Evolutionary conservation across 2,113 vertebrate genomes (phyloP), one percentile per base, ranked within the genome.

Genomic region (Xyrauchen texanus): DNA sequence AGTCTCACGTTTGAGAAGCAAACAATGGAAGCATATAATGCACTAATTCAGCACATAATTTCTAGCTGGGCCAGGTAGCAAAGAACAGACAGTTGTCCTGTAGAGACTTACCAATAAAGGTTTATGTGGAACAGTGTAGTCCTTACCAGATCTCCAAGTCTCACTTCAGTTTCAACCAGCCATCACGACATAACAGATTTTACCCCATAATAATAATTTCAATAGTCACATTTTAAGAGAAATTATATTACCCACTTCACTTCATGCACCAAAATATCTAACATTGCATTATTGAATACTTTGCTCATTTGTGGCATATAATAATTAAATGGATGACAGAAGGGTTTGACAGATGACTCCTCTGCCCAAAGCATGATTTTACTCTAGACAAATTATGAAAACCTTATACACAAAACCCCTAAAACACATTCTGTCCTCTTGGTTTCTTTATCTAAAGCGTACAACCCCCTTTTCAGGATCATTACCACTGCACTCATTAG

Each of bases 401-500:
- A 34, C 21, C 1, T 34, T 34, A 34, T 34, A 4, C 42, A 60
- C 60, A 47, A 58, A 73, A n/a, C 55, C 21, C 21, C 21, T 34
- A 45, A 60, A 21, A 72, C 58, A 60, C 70, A 72, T 72, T 72
- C 15, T 73, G 55, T 46, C 16, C 46, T 34, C 45, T 57, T 52
- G 52, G 46, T 10, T 63, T 11, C 42, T 55, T 63, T 63, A 65
- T 63, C 6, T 45, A 34, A 62, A 76, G 71, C 55, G 7, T 57
- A 15, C 53, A 46, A 47, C 16, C 53, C 68, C 49, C 45, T 60
- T 73, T 71, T 49, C 67, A 70, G 67, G 60, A 58, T 68, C 82
- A 83, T 83, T 83, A 83, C 66, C 61, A 11, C 21, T 34, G n/a
- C n/a, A 65, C 72, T 76, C 61, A 83, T 80, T 83, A 83, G 75